Base-by-base conservation (phyloP, 2,888 invertebrate species). In the Troides aeacus region DNA sequence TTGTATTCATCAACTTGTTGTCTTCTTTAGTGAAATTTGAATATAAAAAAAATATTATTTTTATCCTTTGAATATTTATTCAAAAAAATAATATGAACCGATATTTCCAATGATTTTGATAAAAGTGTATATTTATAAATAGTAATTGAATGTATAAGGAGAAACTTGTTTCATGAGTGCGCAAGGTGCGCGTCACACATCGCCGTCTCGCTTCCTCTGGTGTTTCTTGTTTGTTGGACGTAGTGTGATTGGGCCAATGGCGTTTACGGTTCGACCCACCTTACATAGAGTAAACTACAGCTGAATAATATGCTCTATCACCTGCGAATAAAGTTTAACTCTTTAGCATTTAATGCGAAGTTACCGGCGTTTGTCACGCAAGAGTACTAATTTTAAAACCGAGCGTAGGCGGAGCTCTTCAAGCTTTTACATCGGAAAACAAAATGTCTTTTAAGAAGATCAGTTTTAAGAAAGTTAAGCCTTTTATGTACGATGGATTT, bases 341-440 rank as follows among this genome's bases (percentile, higher is more conserved):
- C 90, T 90, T 90, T 87, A 87, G 81, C 85, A 87, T 91, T 86
- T 88, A 89, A 90, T 87, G 87, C 82, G 80, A 85, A 87, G 89
- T 88, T 90, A 87, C 89, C 90, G 90, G 90, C 92, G 90, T 92
- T 91, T 91, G 91, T 92, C 91, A 92, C 84, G 90, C 90, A 88
- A 90, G 90, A 89, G 90, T 92, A 92, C 92, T 91, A 92, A 92
- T 92, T 92, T 92, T 91, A 92, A 92, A 70, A 92, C 89, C 90
- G 89, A 91, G 92, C 90, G 92, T 92, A 92, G 92, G 92, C 92
- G 92, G 92, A 90, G 92, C 89, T 87, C 87, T 88, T 79, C 83
- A 85, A 88, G 89, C 88, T 90, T 89, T 88, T 87, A 85, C 87
- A 91, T 89, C 90, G 89, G 90, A 90, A 90, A 89, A 90, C 90